These are phyloP conservation scores for Acanthacorydalis orientalis DNA, from an alignment of 2,888 invertebrate species.

Conservation along the genomic window DNA sequence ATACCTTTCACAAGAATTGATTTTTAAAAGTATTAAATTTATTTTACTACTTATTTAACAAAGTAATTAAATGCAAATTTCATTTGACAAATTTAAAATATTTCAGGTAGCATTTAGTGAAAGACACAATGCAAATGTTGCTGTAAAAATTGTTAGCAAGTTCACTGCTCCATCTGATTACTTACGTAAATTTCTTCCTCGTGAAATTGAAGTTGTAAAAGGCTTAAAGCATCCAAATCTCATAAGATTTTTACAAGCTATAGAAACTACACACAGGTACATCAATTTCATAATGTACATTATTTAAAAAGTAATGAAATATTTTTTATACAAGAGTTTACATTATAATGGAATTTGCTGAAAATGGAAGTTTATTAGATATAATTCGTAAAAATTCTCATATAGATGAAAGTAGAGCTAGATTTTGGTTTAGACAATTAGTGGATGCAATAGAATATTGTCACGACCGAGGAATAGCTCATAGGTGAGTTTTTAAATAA, in stretches of 20 bases:
- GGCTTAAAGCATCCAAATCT: slow-evolving; percentile 63
- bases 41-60: no score
- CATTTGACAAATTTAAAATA: slow-evolving; percentile 2
- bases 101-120: slow-evolving; percentile 50
- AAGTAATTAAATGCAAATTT: background rate
- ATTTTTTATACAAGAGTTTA: slow-evolving; percentile 41
- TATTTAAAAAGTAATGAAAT: background rate
- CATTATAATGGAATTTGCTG: slow-evolving; percentile 70
- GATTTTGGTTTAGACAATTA: slow-evolving; percentile 56
- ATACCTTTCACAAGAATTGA: no score
- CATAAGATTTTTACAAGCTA: slow-evolving; percentile 65
- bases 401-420: slow-evolving; percentile 49
- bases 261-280: slow-evolving; percentile 69
- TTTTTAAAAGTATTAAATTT: no score
- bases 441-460: slow-evolving; percentile 62
- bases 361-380: slow-evolving; percentile 63
- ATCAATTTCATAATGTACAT: background rate
- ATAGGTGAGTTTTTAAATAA: slow-evolving; percentile 35
- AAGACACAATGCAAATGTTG: slow-evolving; percentile 54
- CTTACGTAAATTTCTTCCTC: slow-evolving; percentile 59
- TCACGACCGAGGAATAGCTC: slow-evolving; percentile 62
- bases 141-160: slow-evolving; percentile 71
- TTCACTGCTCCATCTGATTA: slow-evolving; percentile 68
- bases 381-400: slow-evolving; percentile 54
- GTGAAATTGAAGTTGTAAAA: slow-evolving; percentile 71